Base-by-base conservation (phyloP, 2,888 invertebrate genomes). In the Tromatobia lineatoria region DNA sequence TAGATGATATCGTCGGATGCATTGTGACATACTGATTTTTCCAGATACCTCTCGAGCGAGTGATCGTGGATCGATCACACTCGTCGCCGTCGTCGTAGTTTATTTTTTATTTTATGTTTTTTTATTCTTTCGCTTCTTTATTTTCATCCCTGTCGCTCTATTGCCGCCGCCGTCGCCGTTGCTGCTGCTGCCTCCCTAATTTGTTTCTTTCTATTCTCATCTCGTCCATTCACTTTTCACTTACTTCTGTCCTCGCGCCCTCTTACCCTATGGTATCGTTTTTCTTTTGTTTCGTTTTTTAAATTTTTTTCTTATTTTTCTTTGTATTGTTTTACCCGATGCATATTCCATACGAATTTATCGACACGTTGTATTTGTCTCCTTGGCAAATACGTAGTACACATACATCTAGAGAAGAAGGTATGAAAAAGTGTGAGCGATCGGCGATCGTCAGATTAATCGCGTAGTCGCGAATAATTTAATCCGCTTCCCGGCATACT, bases 1-100 rank as follows among this genome's bases (percentile, higher is more conserved):
- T 91, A 91, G 90, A 90, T 91, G 90, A 91, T 90, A 91, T 91
- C 91, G 89, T 91, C 91, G 90, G 91, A 91, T 92, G 90, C 90
- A 90, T 90, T 90, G 88, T 89, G 90, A 89, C 89, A 89, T 89
- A 89, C 88, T 87, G 75, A 82, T 80, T 81, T 80, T 83, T 82
- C 82, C 79, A 82, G 83, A 85, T 86, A 83, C 74, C 80, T 85
- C 83, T 81, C 74, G 74, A 74, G 67, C 69, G 67, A 80, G 76
- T 73, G 80, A 79, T 79, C 80, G 77, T 78, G 77, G 52, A 64
- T 79, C 80, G 83, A 71, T 84, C 81, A 78, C 82, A 82, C 86
- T 77, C 83, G 84, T 84, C 80, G 79, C 85, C 80, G 74, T 82
- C 80, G 78, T 84, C 67, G 73, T 83, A 64, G 42, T 82, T 45